Conservation (phyloP, 2,888 invertebrate species). For the Sceliomorpha sp. region DNA sequence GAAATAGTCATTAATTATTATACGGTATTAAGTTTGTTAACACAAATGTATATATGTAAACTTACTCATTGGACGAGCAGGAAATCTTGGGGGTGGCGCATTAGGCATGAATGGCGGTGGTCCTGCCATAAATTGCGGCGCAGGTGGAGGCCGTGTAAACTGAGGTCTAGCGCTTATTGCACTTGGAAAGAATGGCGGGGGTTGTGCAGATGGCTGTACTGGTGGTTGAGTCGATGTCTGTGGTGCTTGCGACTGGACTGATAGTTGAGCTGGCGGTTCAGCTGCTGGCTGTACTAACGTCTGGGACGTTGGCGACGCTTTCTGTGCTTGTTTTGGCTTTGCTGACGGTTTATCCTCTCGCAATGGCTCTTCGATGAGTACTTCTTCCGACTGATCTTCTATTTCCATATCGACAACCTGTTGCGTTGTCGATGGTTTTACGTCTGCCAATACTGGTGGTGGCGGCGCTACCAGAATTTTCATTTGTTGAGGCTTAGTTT, state of each 20-base stretch:
- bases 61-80: conserved; percentile 29
- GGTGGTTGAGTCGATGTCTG: too few relatives aligned
- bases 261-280: too few relatives aligned
- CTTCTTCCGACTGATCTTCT: conserved; percentile 75
- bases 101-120: conserved; percentile 29
- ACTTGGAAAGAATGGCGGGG: conserved; percentile 62
- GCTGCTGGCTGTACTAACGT: too few relatives aligned
- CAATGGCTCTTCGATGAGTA: conserved; percentile 72
- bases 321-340: too few relatives aligned
- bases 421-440: conserved; percentile 60
- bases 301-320: too few relatives aligned
- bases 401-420: conserved; percentile 79
- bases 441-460: conserved; percentile 73
- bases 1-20: conserved; percentile 29
- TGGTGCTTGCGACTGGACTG: too few relatives aligned
- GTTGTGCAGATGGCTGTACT: too few relatives aligned
- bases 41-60: conserved; percentile 3
- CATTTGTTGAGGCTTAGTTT: conserved; percentile 61
- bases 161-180: conserved; percentile 57
- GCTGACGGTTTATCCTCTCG: conserved; percentile 52
- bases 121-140: conserved; percentile 29
- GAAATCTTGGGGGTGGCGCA: conserved; percentile 48
- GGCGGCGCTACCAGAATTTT: conserved; percentile 77
- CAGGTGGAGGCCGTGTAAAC: conserved; percentile 56
- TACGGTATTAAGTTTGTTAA: too few relatives aligned